Evolutionary conservation across 2,888 invertebrate species (phyloP), one percentile per base, ranked within the genome.

Genomic region (Thelaira solivaga): DNA sequence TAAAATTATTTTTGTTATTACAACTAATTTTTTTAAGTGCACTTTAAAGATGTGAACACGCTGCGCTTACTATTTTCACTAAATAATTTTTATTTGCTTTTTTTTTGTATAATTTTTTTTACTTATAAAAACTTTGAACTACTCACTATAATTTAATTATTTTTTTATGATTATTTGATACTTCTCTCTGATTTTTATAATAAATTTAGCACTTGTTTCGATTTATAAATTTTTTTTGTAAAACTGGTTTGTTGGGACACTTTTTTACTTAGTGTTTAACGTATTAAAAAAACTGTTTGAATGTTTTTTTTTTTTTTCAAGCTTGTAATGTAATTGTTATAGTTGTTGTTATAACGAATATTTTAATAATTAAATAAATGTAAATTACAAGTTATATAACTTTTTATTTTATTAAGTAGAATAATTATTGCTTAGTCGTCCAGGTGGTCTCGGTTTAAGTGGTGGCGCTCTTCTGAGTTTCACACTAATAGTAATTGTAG

Each of bases 381-480:
- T 57, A 31, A 51, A 41, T 22, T 49, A 51, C 39, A 57, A 36
- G 10, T 59, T 49, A 11, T 13, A 36, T n/a, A n/a, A n/a, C n/a
- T n/a, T n/a, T 8, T 36, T 4, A 43, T 39, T 29, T 20, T 18
- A 13, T 18, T 55, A 45, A 18, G 24, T 45, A 13, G 8, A 36
- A 26, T 36, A 45, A 55, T 22, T 69, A 45, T 76, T 64, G 39
- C 41, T 22, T 59, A 47, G 57, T 68, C 22, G 69, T 83, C 86
- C 86, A 74, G 86, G 86, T 81, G 86, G 86, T 82, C 86, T 82
- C 51, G 86, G 86, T 76, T 86, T 86, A 62, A 84, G 82, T 75
- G 86, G 86, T 78, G 86, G 85, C 49, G 82, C 83, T 83, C 85
- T 83, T 82, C 76, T 78, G 61, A 84, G 84, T 82, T 85, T 84